A percentile compares a stretch with the other conserved stretches of the same genome.
Evolutionary conservation across 2,113 vertebrate species (phyloP).

Genomic region (Pteronura brasiliensis): DNA sequence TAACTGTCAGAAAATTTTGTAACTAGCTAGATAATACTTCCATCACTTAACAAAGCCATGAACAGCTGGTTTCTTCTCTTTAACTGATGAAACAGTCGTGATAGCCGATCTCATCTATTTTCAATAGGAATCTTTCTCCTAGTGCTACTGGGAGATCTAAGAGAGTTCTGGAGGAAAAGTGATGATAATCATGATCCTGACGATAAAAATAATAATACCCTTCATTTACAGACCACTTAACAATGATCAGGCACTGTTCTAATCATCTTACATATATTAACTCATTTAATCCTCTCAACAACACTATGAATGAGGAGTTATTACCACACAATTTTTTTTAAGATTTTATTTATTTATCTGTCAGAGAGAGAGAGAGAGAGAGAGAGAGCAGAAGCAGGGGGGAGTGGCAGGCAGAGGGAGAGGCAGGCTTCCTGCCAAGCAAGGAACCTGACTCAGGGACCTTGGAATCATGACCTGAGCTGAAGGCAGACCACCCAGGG

Average conservation of each 20-base stretch:
- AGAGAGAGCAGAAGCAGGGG: not conserved
- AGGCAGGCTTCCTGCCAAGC: not conserved
- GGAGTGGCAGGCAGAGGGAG: not conserved
- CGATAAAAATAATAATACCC: not conserved
- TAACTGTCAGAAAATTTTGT: not conserved
- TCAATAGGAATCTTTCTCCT: not conserved
- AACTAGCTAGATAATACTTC: not conserved
- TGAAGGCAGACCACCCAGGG: not conserved
- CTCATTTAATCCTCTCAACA: constrained; percentile 25
- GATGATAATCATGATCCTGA: not conserved
- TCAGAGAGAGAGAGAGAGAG: not conserved
- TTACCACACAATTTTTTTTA: not conserved
- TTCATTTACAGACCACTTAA: not conserved
- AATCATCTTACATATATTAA: not conserved
- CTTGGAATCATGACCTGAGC: not conserved
- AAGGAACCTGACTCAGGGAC: not conserved
- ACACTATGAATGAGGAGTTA: not conserved
- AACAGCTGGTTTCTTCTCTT: not conserved
- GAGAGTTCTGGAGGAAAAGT: not conserved
- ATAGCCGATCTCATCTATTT: not conserved
- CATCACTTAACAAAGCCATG: constrained; percentile 17
- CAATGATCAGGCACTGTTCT: not conserved
- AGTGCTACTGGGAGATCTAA: not conserved
- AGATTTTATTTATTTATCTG: not conserved
- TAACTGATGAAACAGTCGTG: not conserved